Conservation (phyloP, 2,888 invertebrate species). For the Orgyia antiqua region DNA sequence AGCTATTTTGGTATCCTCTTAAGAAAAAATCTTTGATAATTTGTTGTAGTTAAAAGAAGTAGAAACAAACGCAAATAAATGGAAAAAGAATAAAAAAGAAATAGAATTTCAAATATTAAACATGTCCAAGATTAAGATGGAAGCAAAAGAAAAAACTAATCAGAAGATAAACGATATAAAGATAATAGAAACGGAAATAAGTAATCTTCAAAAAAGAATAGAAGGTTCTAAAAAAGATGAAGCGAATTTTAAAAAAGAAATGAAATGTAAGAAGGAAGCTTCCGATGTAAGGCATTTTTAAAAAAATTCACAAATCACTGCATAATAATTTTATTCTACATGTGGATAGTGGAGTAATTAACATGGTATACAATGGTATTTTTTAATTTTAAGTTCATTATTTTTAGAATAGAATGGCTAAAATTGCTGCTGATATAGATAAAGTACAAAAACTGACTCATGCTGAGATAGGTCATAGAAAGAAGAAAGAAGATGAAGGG, state of each 20-base stretch:
- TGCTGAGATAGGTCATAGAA: conserved; percentile 35
- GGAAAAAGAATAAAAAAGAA: conserved; percentile 58
- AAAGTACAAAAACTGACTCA: conserved; percentile 27
- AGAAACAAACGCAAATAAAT: conserved; percentile 46
- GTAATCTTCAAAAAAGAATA: conserved; percentile 39
- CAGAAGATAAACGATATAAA: conserved; percentile 53
- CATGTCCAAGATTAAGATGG: conserved; percentile 39
- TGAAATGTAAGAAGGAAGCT: conserved; percentile 34
- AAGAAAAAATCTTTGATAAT: too few species aligned
- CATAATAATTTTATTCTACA: too few species aligned
- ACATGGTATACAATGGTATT: too few species aligned
- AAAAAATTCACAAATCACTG: background rate
- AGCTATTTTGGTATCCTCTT: too few species aligned
- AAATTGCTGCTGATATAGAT: conserved; percentile 29
- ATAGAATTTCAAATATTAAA: conserved; percentile 45
- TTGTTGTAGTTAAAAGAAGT: conserved; percentile 44
- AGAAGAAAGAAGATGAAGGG: conserved; percentile 48
- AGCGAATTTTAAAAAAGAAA: conserved; percentile 28
- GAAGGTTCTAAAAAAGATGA: conserved; percentile 39
- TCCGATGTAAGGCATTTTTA: conserved; percentile 42
- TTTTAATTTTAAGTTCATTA: background rate
- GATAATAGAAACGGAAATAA: conserved; percentile 45
- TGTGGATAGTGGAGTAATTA: too few species aligned
- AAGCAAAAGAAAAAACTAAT: conserved; percentile 42
- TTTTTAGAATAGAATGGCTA: conserved; percentile 37